phyloP scores from a whole-genome alignment of 2,888 invertebrate genomes.

The Gymnosoma rotundatum region DNA sequence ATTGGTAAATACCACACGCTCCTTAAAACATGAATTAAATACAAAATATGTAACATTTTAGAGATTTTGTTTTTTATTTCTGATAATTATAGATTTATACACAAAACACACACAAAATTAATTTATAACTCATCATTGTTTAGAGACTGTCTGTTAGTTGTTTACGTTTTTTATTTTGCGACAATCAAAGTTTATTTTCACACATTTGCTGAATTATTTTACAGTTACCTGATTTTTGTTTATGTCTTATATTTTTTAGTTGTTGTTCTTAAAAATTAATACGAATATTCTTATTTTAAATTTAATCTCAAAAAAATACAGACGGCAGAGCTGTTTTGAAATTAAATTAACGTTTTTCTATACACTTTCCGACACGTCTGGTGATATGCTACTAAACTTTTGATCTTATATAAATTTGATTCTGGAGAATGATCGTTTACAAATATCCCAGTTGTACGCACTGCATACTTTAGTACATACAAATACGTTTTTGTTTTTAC shows the following conservation, averaged over 20 bases:
- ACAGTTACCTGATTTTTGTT: constrained; percentile 42
- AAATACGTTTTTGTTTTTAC: background rate
- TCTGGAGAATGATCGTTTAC: constrained; percentile 7
- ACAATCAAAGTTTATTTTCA: background rate
- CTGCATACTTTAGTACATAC: background rate
- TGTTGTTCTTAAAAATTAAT: constrained; percentile 29
- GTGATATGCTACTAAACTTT: constrained; percentile 32
- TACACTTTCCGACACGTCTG: constrained; percentile 64
- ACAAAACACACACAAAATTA: constrained; percentile 17
- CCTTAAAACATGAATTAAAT: too few relatives aligned
- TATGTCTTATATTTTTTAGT: constrained; percentile 6
- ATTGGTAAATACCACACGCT: too few relatives aligned
- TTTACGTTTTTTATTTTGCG: constrained; percentile 1
- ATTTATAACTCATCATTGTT: constrained; percentile 11
- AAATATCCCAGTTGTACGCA: background rate
- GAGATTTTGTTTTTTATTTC: background rate
- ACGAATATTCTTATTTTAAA: constrained; percentile 19
- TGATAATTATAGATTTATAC: background rate
- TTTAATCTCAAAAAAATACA: constrained; percentile 3
- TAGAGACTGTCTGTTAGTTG: background rate
- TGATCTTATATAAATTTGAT: constrained; percentile 56
- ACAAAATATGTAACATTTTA: background rate
- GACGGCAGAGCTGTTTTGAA: constrained; percentile 50
- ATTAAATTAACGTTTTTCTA: constrained; percentile 37
- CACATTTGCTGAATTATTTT: background rate